Percentiles rank a stretch among this genome's conserved stretches.
Conservation (phyloP, 2,113 vertebrate genomes). For the Glareola pratincola region DNA sequence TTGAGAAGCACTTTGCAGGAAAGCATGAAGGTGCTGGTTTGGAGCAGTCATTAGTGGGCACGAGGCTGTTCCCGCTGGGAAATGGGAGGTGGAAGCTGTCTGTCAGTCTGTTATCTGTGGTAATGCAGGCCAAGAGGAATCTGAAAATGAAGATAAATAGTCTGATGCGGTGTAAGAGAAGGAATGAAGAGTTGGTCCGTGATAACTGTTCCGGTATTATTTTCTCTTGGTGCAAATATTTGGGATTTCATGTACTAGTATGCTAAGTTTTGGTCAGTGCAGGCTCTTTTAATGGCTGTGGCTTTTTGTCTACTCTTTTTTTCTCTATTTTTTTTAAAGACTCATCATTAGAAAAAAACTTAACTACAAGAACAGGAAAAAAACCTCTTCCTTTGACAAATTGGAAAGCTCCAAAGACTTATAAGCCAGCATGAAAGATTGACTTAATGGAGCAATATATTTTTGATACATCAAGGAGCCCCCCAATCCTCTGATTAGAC, state of each 20-base stretch:
- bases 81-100: background rate
- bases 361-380: background rate
- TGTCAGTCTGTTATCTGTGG: background rate
- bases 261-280: background rate
- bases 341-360: background rate
- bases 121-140: background rate
- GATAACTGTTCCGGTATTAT: background rate
- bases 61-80: background rate
- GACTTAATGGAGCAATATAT: slow-evolving; percentile 63
- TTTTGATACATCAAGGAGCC: slow-evolving; percentile 54
- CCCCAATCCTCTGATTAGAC: slow-evolving; percentile 54
- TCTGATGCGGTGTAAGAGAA: background rate
- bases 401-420: slow-evolving; percentile 57
- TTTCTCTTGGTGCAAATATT: background rate
- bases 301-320: background rate
- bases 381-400: slow-evolving; percentile 34
- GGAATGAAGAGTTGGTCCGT: background rate
- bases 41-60: background rate
- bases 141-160: background rate
- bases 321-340: background rate
- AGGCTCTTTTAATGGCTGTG: background rate
- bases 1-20: background rate
- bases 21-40: background rate
- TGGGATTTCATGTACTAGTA: background rate
- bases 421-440: slow-evolving; percentile 58